Conservation (phyloP, 2,797 vertebrate species). For the Linurgus olivaceus region DNA sequence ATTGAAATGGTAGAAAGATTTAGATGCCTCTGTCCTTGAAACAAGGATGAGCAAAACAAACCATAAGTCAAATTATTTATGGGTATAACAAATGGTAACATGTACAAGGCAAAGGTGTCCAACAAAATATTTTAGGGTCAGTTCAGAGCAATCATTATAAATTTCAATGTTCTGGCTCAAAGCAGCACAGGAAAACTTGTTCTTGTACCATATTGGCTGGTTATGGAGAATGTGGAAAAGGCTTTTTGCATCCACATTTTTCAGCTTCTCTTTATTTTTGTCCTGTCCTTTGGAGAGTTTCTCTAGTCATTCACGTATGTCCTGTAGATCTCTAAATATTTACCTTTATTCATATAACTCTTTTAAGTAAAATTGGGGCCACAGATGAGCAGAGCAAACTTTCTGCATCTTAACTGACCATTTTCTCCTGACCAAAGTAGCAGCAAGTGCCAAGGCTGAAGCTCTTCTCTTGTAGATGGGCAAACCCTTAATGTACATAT, state of each 20-base stretch:
- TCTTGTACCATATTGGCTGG: rapidly evolving
- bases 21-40: neutral
- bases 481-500: neutral
- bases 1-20: neutral
- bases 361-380: neutral
- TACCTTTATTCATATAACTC: neutral
- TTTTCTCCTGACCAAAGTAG: neutral
- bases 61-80: neutral
- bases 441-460: neutral
- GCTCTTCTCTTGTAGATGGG: neutral
- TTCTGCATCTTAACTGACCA: neutral
- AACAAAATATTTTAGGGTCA: neutral
- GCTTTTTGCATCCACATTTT: neutral
- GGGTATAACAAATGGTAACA: neutral
- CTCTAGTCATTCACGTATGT: neutral
- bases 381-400: neutral
- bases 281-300: neutral
- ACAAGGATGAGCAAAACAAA: neutral
- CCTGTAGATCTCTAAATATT: neutral
- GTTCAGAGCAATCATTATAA: neutral
- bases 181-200: neutral
- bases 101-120: neutral
- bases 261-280: neutral
- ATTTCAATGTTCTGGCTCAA: neutral
- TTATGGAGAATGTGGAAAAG: neutral